A percentile compares a stretch with the other conserved stretches of the same genome.
Conservation (phyloP, 2,888 invertebrate species). For the Amphimallon solstitiale region DNA sequence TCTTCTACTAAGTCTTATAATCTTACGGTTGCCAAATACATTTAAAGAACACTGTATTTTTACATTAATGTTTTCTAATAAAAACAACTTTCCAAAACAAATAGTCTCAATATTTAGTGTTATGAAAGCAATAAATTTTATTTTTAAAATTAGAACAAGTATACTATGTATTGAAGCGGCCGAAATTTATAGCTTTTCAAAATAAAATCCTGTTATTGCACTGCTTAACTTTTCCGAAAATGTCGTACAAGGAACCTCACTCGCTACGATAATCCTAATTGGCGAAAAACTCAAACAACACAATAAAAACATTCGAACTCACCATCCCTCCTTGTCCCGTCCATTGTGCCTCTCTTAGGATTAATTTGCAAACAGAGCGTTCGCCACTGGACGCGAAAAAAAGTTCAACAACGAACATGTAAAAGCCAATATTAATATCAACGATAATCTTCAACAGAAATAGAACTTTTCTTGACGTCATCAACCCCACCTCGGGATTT, state of each 20-base stretch:
- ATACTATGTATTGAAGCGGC: too few species aligned
- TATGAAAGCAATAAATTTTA: too few species aligned
- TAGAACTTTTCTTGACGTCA: conserved; percentile 32
- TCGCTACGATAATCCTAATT: background rate
- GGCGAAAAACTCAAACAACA: background rate
- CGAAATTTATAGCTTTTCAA: too few species aligned
- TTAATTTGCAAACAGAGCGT: conserved; percentile 9
- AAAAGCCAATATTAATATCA: conserved; percentile 32
- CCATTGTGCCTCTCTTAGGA: background rate
- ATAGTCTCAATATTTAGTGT: too few species aligned
- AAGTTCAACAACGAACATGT: conserved; percentile 8
- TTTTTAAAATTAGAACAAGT: too few species aligned
- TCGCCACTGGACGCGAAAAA: background rate
- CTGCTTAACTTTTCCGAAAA: too few species aligned
- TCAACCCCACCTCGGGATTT: conserved; percentile 35
- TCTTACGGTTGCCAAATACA: too few species aligned
- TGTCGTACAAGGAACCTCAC: background rate
- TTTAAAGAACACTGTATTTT: too few species aligned
- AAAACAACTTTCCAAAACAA: too few species aligned
- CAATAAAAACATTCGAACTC: conserved; percentile 4
- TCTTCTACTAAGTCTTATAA: too few species aligned
- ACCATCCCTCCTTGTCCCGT: conserved; percentile 9
- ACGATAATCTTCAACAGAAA: conserved; percentile 33
- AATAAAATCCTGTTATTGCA: too few species aligned
- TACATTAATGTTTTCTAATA: too few species aligned